Conservation (phyloP, 2,888 invertebrate genomes). For the Malachius bipustulatus region DNA sequence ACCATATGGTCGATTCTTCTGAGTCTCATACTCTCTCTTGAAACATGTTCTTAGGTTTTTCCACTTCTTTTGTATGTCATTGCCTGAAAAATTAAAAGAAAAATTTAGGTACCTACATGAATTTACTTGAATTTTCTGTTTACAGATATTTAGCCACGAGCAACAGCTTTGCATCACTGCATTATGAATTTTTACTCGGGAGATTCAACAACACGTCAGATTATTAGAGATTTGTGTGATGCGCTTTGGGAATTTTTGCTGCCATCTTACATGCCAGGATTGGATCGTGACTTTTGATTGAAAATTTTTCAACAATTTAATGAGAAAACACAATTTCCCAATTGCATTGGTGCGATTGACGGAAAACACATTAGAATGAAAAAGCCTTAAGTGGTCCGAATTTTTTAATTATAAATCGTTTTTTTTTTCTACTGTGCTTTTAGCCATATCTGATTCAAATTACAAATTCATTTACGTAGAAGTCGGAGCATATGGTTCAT, state of each 20-base stretch:
- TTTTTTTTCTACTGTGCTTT: constrained; percentile 7
- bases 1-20: constrained; percentile 20
- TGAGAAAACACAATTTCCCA: constrained; percentile 25
- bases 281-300: constrained; percentile 20
- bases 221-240: constrained; percentile 23
- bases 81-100: constrained; percentile 15
- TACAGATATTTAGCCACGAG: constrained; percentile 24
- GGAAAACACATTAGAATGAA: no score
- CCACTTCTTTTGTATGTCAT: constrained; percentile 18
- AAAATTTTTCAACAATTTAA: constrained; percentile 24
- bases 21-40: constrained; percentile 17
- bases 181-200: constrained; percentile 24
- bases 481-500: constrained; percentile 19
- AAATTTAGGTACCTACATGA: constrained; percentile 1
- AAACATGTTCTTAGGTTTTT: constrained; percentile 18
- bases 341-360: no score
- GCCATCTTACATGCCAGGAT: constrained; percentile 14
- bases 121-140: constrained; percentile 13
- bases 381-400: constrained; percentile 5
- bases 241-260: constrained; percentile 21
- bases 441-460: constrained; percentile 7
- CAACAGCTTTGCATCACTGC: constrained; percentile 21
- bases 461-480: constrained; percentile 13
- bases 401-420: constrained; percentile 8
- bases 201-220: constrained; percentile 22